These are phyloP conservation scores for Hippopotamyrus pictus DNA, from an alignment of 2,797 vertebrate species.

Conservation along the genomic window DNA sequence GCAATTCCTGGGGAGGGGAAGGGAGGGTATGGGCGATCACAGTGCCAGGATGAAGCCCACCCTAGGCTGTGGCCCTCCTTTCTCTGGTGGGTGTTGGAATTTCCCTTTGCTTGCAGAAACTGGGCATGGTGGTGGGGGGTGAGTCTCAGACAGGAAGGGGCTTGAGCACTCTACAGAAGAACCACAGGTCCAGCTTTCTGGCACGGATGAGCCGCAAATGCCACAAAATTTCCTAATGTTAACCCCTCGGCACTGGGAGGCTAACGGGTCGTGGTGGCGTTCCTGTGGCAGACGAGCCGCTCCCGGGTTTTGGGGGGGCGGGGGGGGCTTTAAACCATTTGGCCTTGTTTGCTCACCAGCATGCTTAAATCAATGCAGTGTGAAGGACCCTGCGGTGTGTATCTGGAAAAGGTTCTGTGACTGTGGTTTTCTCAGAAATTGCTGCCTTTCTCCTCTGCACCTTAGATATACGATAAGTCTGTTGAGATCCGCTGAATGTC, in stretches of 20 bases:
- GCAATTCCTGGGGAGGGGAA: conserved; percentile 20
- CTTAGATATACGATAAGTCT: neutral
- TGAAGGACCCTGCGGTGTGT: neutral
- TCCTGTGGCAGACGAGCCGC: neutral
- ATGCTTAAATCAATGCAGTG: neutral
- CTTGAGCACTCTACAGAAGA: conserved; percentile 39
- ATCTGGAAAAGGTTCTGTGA: neutral
- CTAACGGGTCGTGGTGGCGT: neutral
- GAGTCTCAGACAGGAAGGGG: conserved; percentile 45
- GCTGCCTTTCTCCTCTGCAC: neutral
- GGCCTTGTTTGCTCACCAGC: neutral
- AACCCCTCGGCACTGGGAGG: neutral
- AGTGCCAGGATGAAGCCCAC: conserved; percentile 3
- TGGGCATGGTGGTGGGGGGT: conserved; percentile 18
- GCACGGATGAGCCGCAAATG: conserved; percentile 46
- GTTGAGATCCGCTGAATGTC: neutral
- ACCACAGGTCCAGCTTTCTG: conserved; percentile 44
- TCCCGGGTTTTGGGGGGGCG: neutral
- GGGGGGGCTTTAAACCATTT: neutral
- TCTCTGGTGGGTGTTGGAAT: conserved; percentile 45
- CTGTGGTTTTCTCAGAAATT: neutral
- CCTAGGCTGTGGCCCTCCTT: conserved; percentile 53
- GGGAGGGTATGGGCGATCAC: neutral
- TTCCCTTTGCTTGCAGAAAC: conserved; percentile 52
- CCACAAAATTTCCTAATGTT: neutral